These are phyloP conservation scores for Plotosus lineatus DNA, from an alignment of 2,113 vertebrate genomes.

Conservation along the genomic window DNA sequence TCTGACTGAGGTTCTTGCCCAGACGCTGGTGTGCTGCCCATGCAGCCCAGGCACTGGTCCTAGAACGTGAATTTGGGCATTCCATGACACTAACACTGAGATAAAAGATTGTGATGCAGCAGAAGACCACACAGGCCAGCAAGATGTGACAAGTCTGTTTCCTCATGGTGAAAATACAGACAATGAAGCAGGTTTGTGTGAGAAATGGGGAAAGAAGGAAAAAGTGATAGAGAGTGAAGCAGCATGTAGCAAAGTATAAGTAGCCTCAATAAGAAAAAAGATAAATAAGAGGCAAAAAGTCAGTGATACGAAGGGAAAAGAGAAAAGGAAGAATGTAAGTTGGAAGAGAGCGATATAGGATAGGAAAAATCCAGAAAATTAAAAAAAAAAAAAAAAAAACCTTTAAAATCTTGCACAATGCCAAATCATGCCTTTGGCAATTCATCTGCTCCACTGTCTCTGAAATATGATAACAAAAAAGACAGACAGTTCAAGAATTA, in stretches of 20 bases:
- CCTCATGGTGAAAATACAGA: conserved; percentile 68
- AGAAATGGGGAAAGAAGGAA: background rate
- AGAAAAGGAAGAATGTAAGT: background rate
- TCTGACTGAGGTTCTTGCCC: conserved; percentile 66
- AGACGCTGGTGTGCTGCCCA: conserved; percentile 68
- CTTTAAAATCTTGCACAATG: conserved; percentile 22
- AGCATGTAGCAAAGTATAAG: background rate
- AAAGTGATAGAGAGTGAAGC: background rate
- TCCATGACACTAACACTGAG: conserved; percentile 92
- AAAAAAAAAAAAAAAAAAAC: too few relatives aligned
- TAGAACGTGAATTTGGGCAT: conserved; percentile 85
- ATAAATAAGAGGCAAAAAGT: background rate
- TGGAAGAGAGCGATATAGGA: background rate
- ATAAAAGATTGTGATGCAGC: conserved; percentile 90
- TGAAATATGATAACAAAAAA: conserved; percentile 35
- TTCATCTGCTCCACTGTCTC: conserved; percentile 40
- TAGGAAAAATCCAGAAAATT: background rate
- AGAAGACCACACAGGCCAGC: conserved; percentile 88
- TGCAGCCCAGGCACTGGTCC: conserved; percentile 70
- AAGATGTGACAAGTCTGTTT: conserved; percentile 93
- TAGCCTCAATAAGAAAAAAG: background rate
- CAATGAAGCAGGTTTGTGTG: conserved; percentile 6
- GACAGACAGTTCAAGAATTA: background rate
- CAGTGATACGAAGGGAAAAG: background rate
- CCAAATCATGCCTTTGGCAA: conserved; percentile 31